A percentile compares a stretch with the other conserved stretches of the same genome.
Evolutionary conservation across 2,888 invertebrate genomes (phyloP).

Genomic region (Stegana nigrithorax): DNA sequence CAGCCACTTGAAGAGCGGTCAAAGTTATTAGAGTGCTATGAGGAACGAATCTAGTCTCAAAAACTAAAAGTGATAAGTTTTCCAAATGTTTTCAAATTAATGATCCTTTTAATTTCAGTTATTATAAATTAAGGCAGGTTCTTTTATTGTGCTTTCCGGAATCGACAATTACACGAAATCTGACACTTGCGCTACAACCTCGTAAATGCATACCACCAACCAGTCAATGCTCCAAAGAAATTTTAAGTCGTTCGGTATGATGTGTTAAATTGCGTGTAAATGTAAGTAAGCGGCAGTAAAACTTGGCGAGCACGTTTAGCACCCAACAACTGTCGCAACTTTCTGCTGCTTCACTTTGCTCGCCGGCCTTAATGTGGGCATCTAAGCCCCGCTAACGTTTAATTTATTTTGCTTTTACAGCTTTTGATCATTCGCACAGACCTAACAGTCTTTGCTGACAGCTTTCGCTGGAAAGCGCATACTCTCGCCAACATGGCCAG

Average conservation of each 20-base stretch:
- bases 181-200: not conserved
- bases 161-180: not conserved
- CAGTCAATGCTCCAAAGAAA: conserved; percentile 8
- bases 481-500: too few relatives aligned
- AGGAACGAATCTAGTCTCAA: too few relatives aligned
- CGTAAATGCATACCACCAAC: not conserved
- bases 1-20: too few relatives aligned
- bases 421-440: not conserved
- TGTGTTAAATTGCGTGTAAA: too few relatives aligned
- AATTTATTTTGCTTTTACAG: conserved; percentile 12
- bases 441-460: too few relatives aligned
- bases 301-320: conserved; percentile 15
- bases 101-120: not conserved
- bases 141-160: conserved; percentile 6
- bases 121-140: conserved; percentile 7
- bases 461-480: not conserved
- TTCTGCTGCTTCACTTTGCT: conserved; percentile 2
- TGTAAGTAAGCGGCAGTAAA: too few relatives aligned
- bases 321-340: not conserved
- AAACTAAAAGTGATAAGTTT: too few relatives aligned
- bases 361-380: not conserved
- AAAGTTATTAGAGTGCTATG: too few relatives aligned
- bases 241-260: conserved; percentile 14
- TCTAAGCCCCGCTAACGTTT: not conserved
- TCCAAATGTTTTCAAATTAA: too few relatives aligned